Evolutionary conservation across 2,113 vertebrate species (phyloP), one percentile per base, ranked within the genome.

Genomic region (Polypterus bichir): DNA sequence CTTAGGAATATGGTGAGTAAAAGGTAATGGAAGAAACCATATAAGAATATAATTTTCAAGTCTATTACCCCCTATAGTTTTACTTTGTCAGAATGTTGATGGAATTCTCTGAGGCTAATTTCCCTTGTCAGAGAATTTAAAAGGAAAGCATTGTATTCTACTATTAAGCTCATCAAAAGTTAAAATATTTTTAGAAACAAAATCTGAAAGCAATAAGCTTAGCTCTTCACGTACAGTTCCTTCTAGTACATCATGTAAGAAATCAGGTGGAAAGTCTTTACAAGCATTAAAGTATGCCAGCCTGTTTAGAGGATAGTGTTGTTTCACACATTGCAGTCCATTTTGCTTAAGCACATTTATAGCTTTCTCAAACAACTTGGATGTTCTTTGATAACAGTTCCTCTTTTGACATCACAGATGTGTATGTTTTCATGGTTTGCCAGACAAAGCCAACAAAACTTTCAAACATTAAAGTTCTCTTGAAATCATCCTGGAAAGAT

Each of bases 131-230:
- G n/a, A n/a, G n/a, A n/a, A n/a, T n/a, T n/a, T n/a, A n/a, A n/a
- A n/a, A n/a, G n/a, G n/a, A n/a, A n/a, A n/a, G n/a, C 1, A 7
- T 62, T 63, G 62, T 49, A 71, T 71, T 46, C 6, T 0, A n/a
- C n/a, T 54, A 59, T 71, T 69, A n/a, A 71, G 54, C 7, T 45
- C 3, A 59, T 70, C 64, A 58, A 63, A 72, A 66, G 62, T 71
- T 59, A 74, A 68, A 27, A 64, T 62, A 8, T 59, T 64, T 8
- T 63, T 60, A 3, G 3, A 10, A 65, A 66, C 70, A 1, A 68
- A 46, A 48, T 62, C 47, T 49, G 48, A n/a, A 7, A 73, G 57
- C 49, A 65, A 68, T 54, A 71, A 46, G 57, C 67, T 49, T 3
- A 71, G 57, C 6, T 70, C 69, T 6, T 70, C 51, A 46, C 64